Conservation (phyloP, 2,113 vertebrate species). For the Plecotus auritus region DNA sequence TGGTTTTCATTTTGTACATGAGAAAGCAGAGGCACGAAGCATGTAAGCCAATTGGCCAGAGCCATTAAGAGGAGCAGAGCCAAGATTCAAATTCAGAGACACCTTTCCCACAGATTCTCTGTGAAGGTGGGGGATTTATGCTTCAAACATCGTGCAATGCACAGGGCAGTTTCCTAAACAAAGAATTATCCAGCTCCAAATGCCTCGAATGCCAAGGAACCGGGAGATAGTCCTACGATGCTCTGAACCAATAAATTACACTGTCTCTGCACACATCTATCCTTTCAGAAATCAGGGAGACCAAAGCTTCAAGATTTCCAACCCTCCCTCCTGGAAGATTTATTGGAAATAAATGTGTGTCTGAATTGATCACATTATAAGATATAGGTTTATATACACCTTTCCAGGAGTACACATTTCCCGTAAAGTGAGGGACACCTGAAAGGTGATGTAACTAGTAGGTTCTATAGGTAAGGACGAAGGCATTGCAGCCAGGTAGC, state of each 20-base stretch:
- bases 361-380: not conserved
- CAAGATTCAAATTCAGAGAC: not conserved
- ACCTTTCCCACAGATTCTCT: not conserved
- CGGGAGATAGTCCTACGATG: not conserved
- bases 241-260: not conserved
- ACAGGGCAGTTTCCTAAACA: not conserved
- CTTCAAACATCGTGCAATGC: not conserved
- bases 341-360: not conserved
- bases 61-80: not conserved
- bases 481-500: not conserved
- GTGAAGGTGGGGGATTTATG: not conserved
- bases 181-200: not conserved
- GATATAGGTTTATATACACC: not conserved
- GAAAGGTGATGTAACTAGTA: not conserved
- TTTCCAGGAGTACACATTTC: not conserved
- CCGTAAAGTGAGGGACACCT: not conserved
- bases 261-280: not conserved
- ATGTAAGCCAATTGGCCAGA: not conserved
- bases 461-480: not conserved
- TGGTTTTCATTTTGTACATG: not conserved
- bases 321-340: not conserved
- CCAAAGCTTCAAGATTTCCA: not conserved
- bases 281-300: not conserved
- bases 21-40: not conserved
- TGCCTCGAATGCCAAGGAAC: not conserved